Evolutionary conservation across 2,888 invertebrate species (phyloP), one percentile per base, ranked within the genome.

Genomic region (Caenorhabditis sp.): DNA sequence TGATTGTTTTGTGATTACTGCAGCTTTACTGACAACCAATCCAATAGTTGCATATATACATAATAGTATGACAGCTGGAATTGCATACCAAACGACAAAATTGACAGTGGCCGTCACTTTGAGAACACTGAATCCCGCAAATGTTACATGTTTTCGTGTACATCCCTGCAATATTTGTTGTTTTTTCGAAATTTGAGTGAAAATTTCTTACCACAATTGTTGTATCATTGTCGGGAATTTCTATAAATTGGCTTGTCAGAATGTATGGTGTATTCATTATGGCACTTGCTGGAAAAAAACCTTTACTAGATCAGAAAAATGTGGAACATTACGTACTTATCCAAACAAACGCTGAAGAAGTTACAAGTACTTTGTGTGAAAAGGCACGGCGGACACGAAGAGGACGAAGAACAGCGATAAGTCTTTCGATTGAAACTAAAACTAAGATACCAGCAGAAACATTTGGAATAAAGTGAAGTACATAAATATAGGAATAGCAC

Each of bases 401-500:
- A 4, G 86, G 86, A n/a, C 83, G 72, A 6, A 84, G 68, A 5
- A 86, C 86, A 21, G 86, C 86, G 36, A 86, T 81, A 62, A 85
- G 76, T 60, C 86, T 70, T 62, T 86, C 86, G 23, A 86, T 78
- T 10, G 86, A 86, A 23, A 86, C 78, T 23, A 86, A 68, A 53
- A 95, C 93, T 80, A 95, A 89, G 78, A 95, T 94, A 87, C 94
- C 93, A 24, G 95, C 95, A 0, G 94, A 94, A 1, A 94, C 94
- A 89, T 94, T 94, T 88, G 86, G 86, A 14, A 94, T 94, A 80
- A 95, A 90, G 17, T 93, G 93, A 88, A 94, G 93, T 23, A 94
- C 92, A 88, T 95, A 95, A 90, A 94, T 93, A 89, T 95, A 94
- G 91, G 94, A 92, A 89, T 94, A 94, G 89, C 95, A 95, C 76